These are phyloP conservation scores for Lampris incognitus DNA, from an alignment of 2,113 vertebrate species.

Conservation along the genomic window DNA sequence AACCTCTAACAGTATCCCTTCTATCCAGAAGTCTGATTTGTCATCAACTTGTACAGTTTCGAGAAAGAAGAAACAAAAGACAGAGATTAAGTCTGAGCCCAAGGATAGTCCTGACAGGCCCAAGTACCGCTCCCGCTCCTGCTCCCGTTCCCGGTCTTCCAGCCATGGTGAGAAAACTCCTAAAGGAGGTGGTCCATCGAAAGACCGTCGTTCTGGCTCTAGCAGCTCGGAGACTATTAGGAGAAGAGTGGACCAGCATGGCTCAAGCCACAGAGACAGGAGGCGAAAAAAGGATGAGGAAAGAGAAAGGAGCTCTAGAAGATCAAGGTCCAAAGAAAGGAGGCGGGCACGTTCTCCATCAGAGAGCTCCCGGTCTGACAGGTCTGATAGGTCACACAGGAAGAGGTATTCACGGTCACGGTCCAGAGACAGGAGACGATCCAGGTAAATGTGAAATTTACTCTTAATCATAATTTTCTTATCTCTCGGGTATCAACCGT, in stretches of 20 bases:
- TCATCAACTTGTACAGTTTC: slow-evolving; percentile 77
- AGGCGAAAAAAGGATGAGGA: slow-evolving; percentile 62
- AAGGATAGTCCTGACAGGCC: slow-evolving; percentile 78
- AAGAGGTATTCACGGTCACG: slow-evolving; percentile 66
- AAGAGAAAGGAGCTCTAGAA: slow-evolving; percentile 73
- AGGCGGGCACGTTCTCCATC: slow-evolving; percentile 80
- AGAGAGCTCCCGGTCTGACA: slow-evolving; percentile 77
- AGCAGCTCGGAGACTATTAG: slow-evolving; percentile 80
- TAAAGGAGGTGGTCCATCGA: slow-evolving; percentile 74
- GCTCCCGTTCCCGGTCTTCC: slow-evolving; percentile 41
- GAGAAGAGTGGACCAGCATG: slow-evolving; percentile 63
- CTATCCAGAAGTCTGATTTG: slow-evolving; percentile 43
- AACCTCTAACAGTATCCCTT: slow-evolving; percentile 21
- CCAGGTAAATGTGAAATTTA: slow-evolving; percentile 49
- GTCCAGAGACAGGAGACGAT: slow-evolving; percentile 61
- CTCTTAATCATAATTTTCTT: not conserved
- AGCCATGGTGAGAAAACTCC: slow-evolving; percentile 37
- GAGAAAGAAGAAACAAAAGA: slow-evolving; percentile 74
- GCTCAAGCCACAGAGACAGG: slow-evolving; percentile 17
- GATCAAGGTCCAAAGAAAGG: slow-evolving; percentile 77
- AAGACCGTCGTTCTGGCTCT: slow-evolving; percentile 71
- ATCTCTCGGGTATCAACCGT: not conserved
- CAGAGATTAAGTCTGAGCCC: slow-evolving; percentile 71
- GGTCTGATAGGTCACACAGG: slow-evolving; percentile 72
- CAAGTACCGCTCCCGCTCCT: slow-evolving; percentile 70